phyloP scores from a whole-genome alignment of 2,113 vertebrate genomes.

The Stictonetta naevosa region DNA sequence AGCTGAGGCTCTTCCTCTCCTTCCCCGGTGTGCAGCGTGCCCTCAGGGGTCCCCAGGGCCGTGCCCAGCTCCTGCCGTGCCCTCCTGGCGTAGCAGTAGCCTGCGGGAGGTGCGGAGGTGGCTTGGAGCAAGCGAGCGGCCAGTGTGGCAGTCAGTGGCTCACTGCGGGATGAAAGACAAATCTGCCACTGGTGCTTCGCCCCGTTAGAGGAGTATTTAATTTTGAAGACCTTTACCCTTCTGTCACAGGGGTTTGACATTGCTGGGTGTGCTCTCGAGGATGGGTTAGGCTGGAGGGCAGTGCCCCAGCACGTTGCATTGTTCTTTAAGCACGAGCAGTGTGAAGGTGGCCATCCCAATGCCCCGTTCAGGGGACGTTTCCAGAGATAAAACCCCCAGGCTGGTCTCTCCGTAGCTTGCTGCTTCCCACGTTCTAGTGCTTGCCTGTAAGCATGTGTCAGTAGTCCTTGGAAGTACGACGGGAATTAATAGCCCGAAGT shows the following conservation, averaged over 20 bases:
- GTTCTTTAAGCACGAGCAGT: too few relatives aligned
- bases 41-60: neutral
- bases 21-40: rapidly evolving
- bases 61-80: rapidly evolving
- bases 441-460: rapidly evolving
- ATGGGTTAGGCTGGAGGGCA: neutral
- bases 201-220: rapidly evolving
- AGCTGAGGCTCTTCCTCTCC: neutral
- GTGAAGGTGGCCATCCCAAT: neutral
- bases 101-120: too few relatives aligned
- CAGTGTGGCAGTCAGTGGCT: rapidly evolving
- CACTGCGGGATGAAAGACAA: rapidly evolving
- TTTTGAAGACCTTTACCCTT: neutral
- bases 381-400: neutral
- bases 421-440: rapidly evolving
- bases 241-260: neutral
- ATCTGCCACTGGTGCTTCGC: rapidly evolving
- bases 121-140: neutral
- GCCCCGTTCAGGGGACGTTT: rapidly evolving
- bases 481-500: neutral
- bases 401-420: neutral
- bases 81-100: too few relatives aligned
- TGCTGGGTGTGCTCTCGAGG: neutral
- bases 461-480: neutral
- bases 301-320: rapidly evolving